Base-by-base conservation (phyloP, 2,113 vertebrate species). In the Callithrix jacchus region DNA sequence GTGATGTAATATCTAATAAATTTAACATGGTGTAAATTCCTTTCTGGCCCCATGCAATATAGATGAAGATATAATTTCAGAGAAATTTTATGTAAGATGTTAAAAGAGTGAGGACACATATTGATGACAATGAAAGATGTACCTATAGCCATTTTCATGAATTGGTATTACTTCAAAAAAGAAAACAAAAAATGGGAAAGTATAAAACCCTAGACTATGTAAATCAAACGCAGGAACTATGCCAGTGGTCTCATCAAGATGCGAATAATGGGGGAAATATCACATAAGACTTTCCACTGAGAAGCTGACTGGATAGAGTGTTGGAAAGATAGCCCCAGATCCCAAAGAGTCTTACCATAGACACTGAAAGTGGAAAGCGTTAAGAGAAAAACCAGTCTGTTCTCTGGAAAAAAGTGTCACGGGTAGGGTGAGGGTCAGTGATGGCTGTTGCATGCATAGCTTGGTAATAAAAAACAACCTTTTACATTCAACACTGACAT, bases 401-500 rank as follows among this genome's bases (percentile, higher is more conserved):
- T 97, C 61, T 95, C 74, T 91, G 80, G 54, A 96, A 82, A 73
- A 95, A 94, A 91, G 92, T 68, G 92, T 94, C 95, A 96, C 89
- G 71, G 82, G 95, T 87, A 93, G 95, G 89, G 71, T 95, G 61
- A 97, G 83, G 52, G 89, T 86, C 42, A 89, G 27, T 13, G 61
- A 56, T 94, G 68, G 32, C 47, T 89, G 61, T 74, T 97, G 74
- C 8, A 4, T 86, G 86, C 25, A 79, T 64, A 87, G 74, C 40
- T 93, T 83, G 32, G 49, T 79, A 95, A 94, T 96, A 83, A 97
- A 96, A 92, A 94, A 70, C 56, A 93, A 54, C 74, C 87, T 95
- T 93, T 91, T 97, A 94, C 83, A 96, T 93, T 97, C 92, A 96
- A 25, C 89, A 89, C 90, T 96, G 97, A 97, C 96, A 94, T 96